Conservation (phyloP, 2,113 vertebrate species). For the Entelurus aequoreus region DNA sequence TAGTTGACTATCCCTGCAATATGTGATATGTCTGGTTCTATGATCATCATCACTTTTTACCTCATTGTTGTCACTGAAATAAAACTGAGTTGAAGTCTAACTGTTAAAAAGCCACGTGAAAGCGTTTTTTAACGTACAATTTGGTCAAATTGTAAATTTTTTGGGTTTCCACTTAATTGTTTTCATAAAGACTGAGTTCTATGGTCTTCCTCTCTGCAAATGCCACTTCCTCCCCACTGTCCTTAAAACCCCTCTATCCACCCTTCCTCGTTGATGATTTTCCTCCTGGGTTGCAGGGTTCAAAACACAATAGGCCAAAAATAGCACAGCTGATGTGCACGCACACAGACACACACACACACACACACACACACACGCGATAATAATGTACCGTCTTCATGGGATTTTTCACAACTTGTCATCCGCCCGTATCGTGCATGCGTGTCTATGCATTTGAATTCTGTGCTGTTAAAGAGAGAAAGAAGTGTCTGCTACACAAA, state of each 20-base stretch:
- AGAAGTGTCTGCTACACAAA: conserved; percentile 33
- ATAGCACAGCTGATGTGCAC: conserved; percentile 30
- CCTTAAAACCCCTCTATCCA: not conserved
- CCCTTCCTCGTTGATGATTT: conserved; percentile 20
- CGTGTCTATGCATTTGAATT: not conserved
- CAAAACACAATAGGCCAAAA: conserved; percentile 56
- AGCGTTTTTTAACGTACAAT: too few species aligned
- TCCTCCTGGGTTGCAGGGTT: conserved; percentile 29
- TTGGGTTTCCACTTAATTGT: not conserved
- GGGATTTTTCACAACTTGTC: conserved; percentile 7
- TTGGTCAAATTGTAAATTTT: not conserved
- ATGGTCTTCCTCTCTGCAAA: conserved; percentile 15
- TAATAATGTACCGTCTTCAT: conserved; percentile 1
- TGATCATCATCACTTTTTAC: too few species aligned
- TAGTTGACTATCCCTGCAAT: too few species aligned
- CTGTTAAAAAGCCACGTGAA: too few species aligned
- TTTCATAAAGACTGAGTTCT: not conserved
- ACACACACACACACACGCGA: not conserved
- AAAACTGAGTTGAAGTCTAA: too few species aligned
- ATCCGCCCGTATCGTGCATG: not conserved
- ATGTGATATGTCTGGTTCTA: too few species aligned
- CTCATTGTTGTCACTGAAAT: too few species aligned
- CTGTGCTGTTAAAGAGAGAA: conserved; percentile 2
- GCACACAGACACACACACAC: not conserved
- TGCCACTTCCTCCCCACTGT: conserved; percentile 26